These are phyloP conservation scores for Goniozus legneri DNA, from an alignment of 1,140 invertebrate genomes.

Conservation along the genomic window DNA sequence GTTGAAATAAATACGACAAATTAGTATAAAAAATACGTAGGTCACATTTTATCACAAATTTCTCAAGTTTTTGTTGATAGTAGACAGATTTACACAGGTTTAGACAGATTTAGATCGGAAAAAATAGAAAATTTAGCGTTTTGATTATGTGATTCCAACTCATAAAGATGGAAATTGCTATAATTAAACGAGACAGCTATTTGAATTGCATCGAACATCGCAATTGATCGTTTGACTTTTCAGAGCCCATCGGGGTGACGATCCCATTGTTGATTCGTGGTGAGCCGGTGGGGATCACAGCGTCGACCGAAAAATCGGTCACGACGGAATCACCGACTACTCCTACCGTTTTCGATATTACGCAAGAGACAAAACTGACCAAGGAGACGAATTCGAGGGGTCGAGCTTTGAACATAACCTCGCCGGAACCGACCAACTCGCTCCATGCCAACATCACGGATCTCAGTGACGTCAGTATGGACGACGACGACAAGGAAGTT, in stretches of 20 bases:
- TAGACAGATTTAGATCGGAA: too few species aligned
- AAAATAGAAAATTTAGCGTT: too few species aligned
- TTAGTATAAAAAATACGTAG: too few species aligned
- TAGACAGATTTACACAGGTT: too few species aligned
- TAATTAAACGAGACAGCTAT: too few species aligned
- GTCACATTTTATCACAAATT: too few species aligned
- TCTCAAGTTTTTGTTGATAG: too few species aligned
- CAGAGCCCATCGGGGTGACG: conserved; percentile 4
- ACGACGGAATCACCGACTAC: conserved; percentile 2
- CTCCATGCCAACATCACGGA: conserved; percentile 53
- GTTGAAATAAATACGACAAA: too few species aligned
- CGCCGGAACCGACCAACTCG: conserved; percentile 43
- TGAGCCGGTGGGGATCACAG: conserved; percentile 22
- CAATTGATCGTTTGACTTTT: too few species aligned
- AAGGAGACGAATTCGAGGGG: conserved; percentile 25
- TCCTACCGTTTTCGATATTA: not conserved
- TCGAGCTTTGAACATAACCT: conserved; percentile 44
- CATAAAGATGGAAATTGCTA: too few species aligned
- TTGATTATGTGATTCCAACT: too few species aligned
- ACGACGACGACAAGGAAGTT: conserved; percentile 59
- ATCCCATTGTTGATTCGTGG: conserved; percentile 27
- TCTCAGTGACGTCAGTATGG: conserved; percentile 67
- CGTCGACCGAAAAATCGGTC: not conserved
- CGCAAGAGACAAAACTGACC: not conserved
- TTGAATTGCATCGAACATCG: too few species aligned